phyloP scores from a whole-genome alignment of 2,888 invertebrate genomes.

The Lobophora halterata region DNA sequence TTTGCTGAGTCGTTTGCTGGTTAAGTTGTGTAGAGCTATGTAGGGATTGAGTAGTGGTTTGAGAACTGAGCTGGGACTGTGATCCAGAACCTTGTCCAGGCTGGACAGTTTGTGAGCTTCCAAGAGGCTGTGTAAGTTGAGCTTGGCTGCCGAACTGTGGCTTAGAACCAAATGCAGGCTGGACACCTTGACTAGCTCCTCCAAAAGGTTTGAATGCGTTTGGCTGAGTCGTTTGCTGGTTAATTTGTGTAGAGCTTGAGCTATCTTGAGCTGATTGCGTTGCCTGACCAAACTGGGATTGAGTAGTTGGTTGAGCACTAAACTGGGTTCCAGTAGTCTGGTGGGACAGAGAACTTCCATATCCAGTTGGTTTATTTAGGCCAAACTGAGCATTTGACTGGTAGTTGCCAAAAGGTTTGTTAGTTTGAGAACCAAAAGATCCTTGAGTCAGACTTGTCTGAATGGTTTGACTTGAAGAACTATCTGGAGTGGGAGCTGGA shows the following conservation, averaged over 20 bases:
- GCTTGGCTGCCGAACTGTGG: constrained; percentile 21
- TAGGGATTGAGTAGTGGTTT: constrained; percentile 13
- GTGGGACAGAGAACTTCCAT: not conserved
- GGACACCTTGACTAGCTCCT: constrained; percentile 5
- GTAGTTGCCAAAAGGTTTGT: constrained; percentile 2
- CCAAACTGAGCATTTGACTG: not conserved
- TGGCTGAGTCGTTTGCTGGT: constrained; percentile 9
- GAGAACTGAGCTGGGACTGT: constrained; percentile 10
- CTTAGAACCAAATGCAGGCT: constrained; percentile 19
- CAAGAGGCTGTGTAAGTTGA: constrained; percentile 14
- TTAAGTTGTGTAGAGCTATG: constrained; percentile 13
- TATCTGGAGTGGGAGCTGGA: constrained; percentile 33
- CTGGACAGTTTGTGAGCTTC: constrained; percentile 10
- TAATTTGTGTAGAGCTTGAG: constrained; percentile 6
- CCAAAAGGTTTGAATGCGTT: constrained; percentile 14
- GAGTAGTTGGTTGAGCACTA: constrained; percentile 24
- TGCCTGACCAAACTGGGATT: constrained; percentile 22
- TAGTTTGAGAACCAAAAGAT: not conserved
- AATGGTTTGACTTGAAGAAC: constrained; percentile 24
- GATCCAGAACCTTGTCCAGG: constrained; percentile 3
- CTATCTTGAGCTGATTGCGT: constrained; percentile 2
- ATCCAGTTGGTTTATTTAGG: not conserved
- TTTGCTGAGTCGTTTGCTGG: constrained; percentile 7
- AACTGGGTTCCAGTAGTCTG: constrained; percentile 9
- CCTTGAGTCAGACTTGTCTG: constrained; percentile 11